phyloP scores from a whole-genome alignment of 2,113 vertebrate genomes.

The Sapajus apella region DNA sequence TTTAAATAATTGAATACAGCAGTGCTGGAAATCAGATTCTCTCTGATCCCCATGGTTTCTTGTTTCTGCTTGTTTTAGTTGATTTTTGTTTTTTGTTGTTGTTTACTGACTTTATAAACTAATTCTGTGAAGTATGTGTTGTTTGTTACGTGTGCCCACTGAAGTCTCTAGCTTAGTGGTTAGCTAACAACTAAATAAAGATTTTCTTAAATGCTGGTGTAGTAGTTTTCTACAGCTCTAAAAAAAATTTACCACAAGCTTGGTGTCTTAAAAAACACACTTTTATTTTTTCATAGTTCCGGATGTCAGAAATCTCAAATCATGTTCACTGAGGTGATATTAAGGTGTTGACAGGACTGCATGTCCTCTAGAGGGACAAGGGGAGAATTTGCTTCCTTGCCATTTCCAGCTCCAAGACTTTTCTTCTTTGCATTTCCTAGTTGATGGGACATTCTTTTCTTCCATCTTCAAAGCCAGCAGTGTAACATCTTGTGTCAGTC shows the following conservation, averaged over 20 bases:
- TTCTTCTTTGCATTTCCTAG: not conserved
- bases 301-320: not conserved
- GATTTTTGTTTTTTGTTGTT: not conserved
- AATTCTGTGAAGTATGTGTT: not conserved
- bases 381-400: not conserved
- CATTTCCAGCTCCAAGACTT: not conserved
- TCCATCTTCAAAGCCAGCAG: not conserved
- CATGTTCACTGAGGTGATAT: not conserved
- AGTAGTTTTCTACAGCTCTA: not conserved
- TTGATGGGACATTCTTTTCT: not conserved
- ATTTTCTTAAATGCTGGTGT: not conserved
- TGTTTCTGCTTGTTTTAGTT: not conserved
- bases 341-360: not conserved
- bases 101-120: not conserved
- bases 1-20: not conserved
- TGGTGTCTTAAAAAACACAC: not conserved
- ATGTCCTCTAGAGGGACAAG: not conserved
- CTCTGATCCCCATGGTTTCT: not conserved
- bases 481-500: not conserved
- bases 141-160: not conserved
- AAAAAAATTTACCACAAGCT: not conserved
- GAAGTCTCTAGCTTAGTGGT: not conserved
- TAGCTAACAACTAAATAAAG: not conserved
- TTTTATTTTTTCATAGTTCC: not conserved
- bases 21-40: not conserved